Base-by-base conservation (phyloP, 2,888 invertebrate species). In the Camponotus fellah region DNA sequence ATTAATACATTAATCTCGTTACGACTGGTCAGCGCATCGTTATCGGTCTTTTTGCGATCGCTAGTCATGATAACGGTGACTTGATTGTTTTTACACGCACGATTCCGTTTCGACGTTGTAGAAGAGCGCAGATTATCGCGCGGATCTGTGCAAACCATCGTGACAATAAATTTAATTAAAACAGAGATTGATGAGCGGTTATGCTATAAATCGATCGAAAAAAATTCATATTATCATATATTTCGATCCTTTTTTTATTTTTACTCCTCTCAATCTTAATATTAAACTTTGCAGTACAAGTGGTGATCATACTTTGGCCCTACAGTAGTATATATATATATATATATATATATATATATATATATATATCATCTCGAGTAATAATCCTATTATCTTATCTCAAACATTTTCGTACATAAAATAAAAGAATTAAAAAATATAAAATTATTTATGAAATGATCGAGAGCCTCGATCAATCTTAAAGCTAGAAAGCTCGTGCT, bases 1-100 rank as follows among this genome's bases (percentile, higher is more conserved):
- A 89, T 91, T 89, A 89, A 87, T 53, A 53, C 85, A 87, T 85
- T 86, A 88, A 91, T 91, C 91, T 90, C 62, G 66, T 66, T 74
- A 86, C 75, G 72, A 68, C 56, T 80, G 84, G 85, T 72, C 89
- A 75, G 68, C 46, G 53, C 56, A 46, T 69, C 60, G 66, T 84
- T 87, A 87, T 87, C 77, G 68, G 80, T 9, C 40, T 85, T 83
- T 84, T 88, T 83, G 32, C 43, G 83, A 81, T 83, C 72, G 71
- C 43, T n/a, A 37, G 14, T 17, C 26, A 21, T 37, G 86, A 86
- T 86, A 85, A 86, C 65, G 68, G 14, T 12, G 37, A 77, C 34
- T 71, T 81, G 76, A 62, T 77, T 85, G 85, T 85, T 86, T 84
- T 86, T 85, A 85, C 72, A 49, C 76, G 71, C 75, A 75, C 72